A percentile compares a stretch with the other conserved stretches of the same genome.
Evolutionary conservation across 2,888 invertebrate species (phyloP).

Genomic region (Fabriciana adippe): DNA sequence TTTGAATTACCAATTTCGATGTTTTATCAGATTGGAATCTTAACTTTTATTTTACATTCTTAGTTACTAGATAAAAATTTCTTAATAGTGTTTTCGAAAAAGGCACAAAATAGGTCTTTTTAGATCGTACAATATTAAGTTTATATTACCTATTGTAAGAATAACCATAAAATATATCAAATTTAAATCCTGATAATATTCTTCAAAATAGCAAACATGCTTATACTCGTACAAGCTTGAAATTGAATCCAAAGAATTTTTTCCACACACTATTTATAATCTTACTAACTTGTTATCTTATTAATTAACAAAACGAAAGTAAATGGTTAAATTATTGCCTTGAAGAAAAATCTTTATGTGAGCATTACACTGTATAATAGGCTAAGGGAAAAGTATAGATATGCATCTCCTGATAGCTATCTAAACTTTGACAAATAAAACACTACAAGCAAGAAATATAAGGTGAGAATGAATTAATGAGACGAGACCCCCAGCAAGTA

Average conservation of each 20-base stretch:
- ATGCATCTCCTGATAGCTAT: conserved; percentile 38
- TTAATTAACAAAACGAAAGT: conserved; percentile 10
- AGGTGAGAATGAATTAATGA: conserved; percentile 42
- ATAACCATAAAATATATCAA: too few species aligned
- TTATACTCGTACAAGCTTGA: too few species aligned
- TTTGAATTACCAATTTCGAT: too few species aligned
- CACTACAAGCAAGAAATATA: conserved; percentile 37
- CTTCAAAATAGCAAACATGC: too few species aligned
- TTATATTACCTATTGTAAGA: too few species aligned
- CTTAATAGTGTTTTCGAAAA: too few species aligned
- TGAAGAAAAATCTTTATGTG: conserved; percentile 20
- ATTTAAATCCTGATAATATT: too few species aligned
- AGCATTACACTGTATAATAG: conserved; percentile 22
- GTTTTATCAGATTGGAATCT: neutral
- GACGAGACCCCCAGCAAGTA: conserved; percentile 36
- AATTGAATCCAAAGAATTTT: too few species aligned
- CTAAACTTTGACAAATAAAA: conserved; percentile 39
- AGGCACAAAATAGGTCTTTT: too few species aligned
- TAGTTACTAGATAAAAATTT: too few species aligned
- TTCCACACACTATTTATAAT: too few species aligned
- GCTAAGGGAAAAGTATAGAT: conserved; percentile 30
- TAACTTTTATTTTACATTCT: neutral
- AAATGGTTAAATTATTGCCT: conserved; percentile 8
- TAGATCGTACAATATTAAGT: too few species aligned
- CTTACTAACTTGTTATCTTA: neutral